These are phyloP conservation scores for Heterotis niloticus DNA, from an alignment of 2,113 vertebrate species.

Conservation along the genomic window DNA sequence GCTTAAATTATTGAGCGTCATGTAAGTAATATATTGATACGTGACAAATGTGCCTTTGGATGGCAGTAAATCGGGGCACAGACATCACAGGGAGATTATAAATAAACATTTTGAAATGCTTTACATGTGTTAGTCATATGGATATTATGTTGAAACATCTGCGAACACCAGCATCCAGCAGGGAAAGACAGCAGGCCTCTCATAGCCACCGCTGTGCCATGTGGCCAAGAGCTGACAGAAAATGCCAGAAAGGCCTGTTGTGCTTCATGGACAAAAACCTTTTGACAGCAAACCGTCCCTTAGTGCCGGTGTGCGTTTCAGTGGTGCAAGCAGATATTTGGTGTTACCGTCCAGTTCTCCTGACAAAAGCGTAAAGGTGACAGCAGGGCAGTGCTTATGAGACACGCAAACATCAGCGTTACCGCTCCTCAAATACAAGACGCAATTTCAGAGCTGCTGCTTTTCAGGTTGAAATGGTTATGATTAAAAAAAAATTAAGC, in stretches of 20 bases:
- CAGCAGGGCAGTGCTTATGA: not conserved
- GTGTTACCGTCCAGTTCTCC: not conserved
- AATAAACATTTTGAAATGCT: conserved; percentile 33
- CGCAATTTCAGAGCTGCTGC: too few relatives aligned
- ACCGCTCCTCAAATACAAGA: too few relatives aligned
- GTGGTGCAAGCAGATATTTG: not conserved
- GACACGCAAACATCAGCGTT: too few relatives aligned
- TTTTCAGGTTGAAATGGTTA: too few relatives aligned
- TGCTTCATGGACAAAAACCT: conserved; percentile 20
- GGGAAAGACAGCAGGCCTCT: conserved; percentile 27
- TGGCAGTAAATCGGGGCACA: conserved; percentile 29
- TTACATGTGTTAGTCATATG: conserved; percentile 37
- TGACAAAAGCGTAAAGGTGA: not conserved
- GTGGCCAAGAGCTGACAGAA: conserved; percentile 6
- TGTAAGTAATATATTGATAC: conserved; percentile 33
- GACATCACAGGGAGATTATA: conserved; percentile 39
- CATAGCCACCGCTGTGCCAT: conserved; percentile 24
- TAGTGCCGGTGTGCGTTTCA: conserved; percentile 25
- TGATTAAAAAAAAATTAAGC: too few relatives aligned
- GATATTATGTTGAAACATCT: conserved; percentile 41
- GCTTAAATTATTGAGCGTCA: conserved; percentile 31
- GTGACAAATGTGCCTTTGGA: conserved; percentile 27
- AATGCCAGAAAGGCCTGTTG: conserved; percentile 17
- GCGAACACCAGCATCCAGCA: conserved; percentile 34
- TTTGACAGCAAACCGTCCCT: conserved; percentile 17